phyloP scores from a whole-genome alignment of 1,140 invertebrate species.

The Teleopsis dalmanni region DNA sequence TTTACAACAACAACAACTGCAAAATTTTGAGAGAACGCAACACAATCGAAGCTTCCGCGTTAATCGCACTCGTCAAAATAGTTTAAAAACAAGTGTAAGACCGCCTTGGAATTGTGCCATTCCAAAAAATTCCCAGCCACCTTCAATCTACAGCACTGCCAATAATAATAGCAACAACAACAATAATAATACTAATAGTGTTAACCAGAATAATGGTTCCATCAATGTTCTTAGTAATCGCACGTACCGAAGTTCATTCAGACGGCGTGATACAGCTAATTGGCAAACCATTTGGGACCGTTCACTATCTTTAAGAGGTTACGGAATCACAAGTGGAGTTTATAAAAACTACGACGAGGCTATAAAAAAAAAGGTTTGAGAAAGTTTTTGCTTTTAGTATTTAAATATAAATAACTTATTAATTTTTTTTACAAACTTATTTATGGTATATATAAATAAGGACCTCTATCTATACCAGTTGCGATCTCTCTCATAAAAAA shows the following conservation, averaged over 20 bases:
- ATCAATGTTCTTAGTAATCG: conserved; percentile 20
- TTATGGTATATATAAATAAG: no score
- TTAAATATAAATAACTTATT: no score
- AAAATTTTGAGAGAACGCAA: conserved; percentile 26
- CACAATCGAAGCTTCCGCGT: conserved; percentile 13
- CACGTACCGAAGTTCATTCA: conserved; percentile 27
- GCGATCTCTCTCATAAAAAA: no score
- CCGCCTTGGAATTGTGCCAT: conserved; percentile 50
- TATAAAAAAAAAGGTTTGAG: conserved; percentile 33
- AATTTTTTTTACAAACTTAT: no score
- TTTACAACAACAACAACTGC: conserved; percentile 9
- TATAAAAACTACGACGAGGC: conserved; percentile 39
- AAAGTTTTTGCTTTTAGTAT: no score
- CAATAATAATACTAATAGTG: not conserved
- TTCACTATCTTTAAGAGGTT: conserved; percentile 18
- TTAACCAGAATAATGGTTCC: not conserved
- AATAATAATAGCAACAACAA: not conserved
- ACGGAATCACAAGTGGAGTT: conserved; percentile 16
- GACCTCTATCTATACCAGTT: no score
- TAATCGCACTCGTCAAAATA: not conserved
- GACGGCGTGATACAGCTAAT: conserved; percentile 30
- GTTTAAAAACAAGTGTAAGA: conserved; percentile 11
- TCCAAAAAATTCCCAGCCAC: not conserved
- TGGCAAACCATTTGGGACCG: conserved; percentile 36
- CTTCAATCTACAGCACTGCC: not conserved